phyloP scores from a whole-genome alignment of 2,797 vertebrate species.

The Halcyon smyrnensis region DNA sequence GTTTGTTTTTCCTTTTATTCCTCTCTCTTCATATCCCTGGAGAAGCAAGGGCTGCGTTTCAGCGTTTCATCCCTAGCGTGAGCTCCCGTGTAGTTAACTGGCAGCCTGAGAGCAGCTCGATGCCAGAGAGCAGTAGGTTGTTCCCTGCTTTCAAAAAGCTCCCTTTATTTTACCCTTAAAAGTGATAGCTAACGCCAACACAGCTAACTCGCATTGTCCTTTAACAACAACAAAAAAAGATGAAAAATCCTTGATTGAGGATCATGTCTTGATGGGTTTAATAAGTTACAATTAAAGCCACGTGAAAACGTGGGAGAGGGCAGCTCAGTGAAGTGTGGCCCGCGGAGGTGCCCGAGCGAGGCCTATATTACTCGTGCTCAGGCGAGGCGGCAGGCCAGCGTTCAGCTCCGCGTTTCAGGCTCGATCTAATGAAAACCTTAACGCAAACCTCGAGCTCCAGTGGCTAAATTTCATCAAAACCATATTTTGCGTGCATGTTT shows the following conservation, averaged over 20 bases:
- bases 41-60: not conserved
- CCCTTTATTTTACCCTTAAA: not conserved
- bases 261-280: not conserved
- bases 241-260: not conserved
- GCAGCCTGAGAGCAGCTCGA: not conserved
- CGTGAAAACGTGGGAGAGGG: not conserved
- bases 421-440: not conserved
- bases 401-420: not conserved
- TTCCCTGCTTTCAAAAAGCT: not conserved
- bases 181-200: fast-evolving
- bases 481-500: not conserved
- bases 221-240: not conserved
- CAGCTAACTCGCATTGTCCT: not conserved
- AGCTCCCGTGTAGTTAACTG: not conserved
- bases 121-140: not conserved
- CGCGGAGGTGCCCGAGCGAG: not conserved
- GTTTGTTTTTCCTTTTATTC: not conserved
- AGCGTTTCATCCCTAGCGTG: not conserved
- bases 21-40: not conserved
- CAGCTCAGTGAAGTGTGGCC: not conserved
- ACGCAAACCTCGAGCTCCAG: not conserved
- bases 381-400: not conserved
- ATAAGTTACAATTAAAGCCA: not conserved
- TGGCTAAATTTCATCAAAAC: not conserved
- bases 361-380: not conserved